Conservation (phyloP, 2,113 vertebrate species). For the Semnopithecus entellus region DNA sequence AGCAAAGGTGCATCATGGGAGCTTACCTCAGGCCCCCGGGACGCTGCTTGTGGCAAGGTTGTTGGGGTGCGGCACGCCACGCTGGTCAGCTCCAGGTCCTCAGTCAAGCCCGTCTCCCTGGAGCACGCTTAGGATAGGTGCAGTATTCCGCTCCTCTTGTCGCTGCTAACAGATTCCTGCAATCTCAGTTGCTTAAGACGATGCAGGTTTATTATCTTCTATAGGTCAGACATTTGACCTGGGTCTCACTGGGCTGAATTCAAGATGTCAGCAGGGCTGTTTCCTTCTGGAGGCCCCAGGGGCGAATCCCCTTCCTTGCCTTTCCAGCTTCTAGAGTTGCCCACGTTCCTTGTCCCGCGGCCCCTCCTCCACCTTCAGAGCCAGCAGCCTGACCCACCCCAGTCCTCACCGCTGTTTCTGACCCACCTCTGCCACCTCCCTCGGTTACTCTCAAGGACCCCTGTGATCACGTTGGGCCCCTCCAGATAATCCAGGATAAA, state of each 20-base stretch:
- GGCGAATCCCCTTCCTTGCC: background rate
- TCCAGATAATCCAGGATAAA: background rate
- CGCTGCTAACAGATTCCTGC: rapidly evolving
- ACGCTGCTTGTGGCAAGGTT: rapidly evolving
- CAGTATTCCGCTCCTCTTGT: rapidly evolving
- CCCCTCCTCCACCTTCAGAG: background rate
- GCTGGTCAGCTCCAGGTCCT: rapidly evolving
- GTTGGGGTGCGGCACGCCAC: rapidly evolving
- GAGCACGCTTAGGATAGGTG: rapidly evolving
- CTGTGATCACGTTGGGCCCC: rapidly evolving
- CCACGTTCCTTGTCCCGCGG: rapidly evolving
- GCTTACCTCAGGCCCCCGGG: background rate
- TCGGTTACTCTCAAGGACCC: background rate
- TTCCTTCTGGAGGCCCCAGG: background rate
- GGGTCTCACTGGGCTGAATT: background rate
- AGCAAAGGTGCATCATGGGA: background rate
- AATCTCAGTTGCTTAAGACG: background rate
- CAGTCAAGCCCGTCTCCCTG: background rate
- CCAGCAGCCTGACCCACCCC: rapidly evolving
- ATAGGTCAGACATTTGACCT: background rate
- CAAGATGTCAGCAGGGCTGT: background rate
- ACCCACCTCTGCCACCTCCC: background rate
- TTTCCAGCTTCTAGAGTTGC: background rate
- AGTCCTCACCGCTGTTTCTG: rapidly evolving
- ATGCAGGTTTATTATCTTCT: rapidly evolving